These are phyloP conservation scores for Lycodopsis pacificus DNA, from an alignment of 2,797 vertebrate species.

Conservation along the genomic window DNA sequence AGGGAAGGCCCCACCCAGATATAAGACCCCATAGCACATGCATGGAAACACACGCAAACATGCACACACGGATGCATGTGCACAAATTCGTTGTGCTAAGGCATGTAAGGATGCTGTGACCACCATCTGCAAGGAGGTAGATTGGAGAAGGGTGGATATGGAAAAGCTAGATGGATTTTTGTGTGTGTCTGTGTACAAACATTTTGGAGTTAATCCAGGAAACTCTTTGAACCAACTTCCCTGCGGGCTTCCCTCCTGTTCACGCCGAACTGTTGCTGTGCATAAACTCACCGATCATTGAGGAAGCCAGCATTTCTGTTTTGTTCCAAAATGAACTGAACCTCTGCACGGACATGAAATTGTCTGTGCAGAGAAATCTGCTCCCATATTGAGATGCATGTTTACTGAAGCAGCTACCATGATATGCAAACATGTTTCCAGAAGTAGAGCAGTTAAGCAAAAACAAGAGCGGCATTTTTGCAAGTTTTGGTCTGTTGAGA, in stretches of 20 bases:
- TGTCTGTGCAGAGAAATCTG: background rate
- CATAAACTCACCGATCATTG: conserved; percentile 42
- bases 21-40: conserved; percentile 43
- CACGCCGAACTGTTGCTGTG: conserved; percentile 56
- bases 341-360: conserved; percentile 34
- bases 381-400: conserved; percentile 11
- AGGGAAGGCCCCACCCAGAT: conserved; percentile 72
- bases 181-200: conserved; percentile 40
- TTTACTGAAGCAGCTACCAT: conserved; percentile 20
- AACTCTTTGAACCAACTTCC: conserved; percentile 76
- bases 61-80: background rate
- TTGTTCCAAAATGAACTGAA: conserved; percentile 44
- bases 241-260: conserved; percentile 57
- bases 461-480: conserved; percentile 54
- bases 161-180: conserved; percentile 50
- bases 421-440: conserved; percentile 33
- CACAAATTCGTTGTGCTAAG: conserved; percentile 29
- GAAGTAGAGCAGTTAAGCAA: conserved; percentile 62
- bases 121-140: conserved; percentile 26
- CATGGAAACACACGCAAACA: conserved; percentile 38
- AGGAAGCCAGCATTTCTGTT: conserved; percentile 57
- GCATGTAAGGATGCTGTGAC: conserved; percentile 36
- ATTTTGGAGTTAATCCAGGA: conserved; percentile 72
- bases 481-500: conserved; percentile 64
- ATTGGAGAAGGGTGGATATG: conserved; percentile 45